Conservation (phyloP, 2,888 invertebrate genomes). For the Ennomos quercinarius region DNA sequence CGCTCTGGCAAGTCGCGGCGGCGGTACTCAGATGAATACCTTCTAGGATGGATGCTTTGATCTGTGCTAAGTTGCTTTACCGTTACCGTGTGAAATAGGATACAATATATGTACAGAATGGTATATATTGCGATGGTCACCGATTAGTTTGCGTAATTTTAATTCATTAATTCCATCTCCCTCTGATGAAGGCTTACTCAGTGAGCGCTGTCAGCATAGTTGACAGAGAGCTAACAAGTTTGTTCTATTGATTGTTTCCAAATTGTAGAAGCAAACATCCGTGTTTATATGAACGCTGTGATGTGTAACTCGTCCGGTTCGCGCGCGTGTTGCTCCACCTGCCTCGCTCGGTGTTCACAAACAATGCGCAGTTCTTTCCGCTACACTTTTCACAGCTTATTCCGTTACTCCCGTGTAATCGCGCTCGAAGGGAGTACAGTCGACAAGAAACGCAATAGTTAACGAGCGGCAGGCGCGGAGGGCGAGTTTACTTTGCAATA, state of each 20-base stretch:
- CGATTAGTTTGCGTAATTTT: too few relatives aligned
- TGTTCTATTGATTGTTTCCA: constrained; percentile 1
- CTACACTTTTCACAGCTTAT: constrained; percentile 36
- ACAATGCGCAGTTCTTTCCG: constrained; percentile 35
- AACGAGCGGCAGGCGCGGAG: too few relatives aligned
- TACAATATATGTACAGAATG: too few relatives aligned
- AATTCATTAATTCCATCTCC: too few relatives aligned
- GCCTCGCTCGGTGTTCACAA: constrained; percentile 2
- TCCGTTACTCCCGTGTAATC: constrained; percentile 33
- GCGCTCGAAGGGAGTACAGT: constrained; percentile 21
- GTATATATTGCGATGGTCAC: too few relatives aligned
- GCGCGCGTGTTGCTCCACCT: constrained; percentile 30
- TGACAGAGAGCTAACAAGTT: constrained; percentile 7
- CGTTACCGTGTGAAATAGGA: too few relatives aligned
- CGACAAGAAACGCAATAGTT: background rate
- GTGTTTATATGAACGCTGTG: constrained; percentile 10
- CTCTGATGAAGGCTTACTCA: too few relatives aligned
- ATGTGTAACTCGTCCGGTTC: constrained; percentile 28
- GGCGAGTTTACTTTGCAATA: too few relatives aligned
- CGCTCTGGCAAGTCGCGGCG: background rate
- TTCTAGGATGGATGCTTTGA: background rate
- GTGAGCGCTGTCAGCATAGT: too few relatives aligned
- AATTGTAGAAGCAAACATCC: constrained; percentile 3
- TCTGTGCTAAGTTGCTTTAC: background rate
- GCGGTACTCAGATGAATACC: constrained; percentile 6